Evolutionary conservation across 1,140 invertebrate species (phyloP), one percentile per base, ranked within the genome.

Genomic region (Nymphalis io): DNA sequence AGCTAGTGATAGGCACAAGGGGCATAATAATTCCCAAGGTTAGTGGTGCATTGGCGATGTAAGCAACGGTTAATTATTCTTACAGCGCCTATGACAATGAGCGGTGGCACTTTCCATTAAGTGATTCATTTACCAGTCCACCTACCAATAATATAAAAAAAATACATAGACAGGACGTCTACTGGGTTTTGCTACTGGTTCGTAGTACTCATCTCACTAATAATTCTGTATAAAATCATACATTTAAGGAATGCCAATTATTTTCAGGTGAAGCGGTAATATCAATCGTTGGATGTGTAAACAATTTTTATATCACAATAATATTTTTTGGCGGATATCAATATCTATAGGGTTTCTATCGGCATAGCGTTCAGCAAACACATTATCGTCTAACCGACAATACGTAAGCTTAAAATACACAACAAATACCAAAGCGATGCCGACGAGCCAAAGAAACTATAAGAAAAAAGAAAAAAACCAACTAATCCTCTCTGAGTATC

Each of bases 401-500:
- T 81, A 78, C 75, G 73, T 79, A 77, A 83, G 74, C 74, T 74
- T 68, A 72, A 68, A 71, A 72, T 60, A 63, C 63, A 79, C 75
- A 74, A 85, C 76, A 85, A 84, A 83, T 51, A 76, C 72, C 78
- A 85, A 89, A 87, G 79, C 62, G 76, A 81, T 72, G 84, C 87
- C 87, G 87, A 78, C 87, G 73, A 73, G 68, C 18, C 40, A 44
- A 65, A 48, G 70, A 76, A 55, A 55, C 51, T 23, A 23, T 55
- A 55, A 27, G 70, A 82, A 64, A 74, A 60, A 74, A 65, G 62
- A 82, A 78, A 84, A 83, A 82, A 87, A 83, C n/a, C 79, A 69
- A 79, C 81, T 86, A 89, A 88, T 85, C 84, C 83, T 68, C 74
- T 82, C 86, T 73, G 81, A 89, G 88, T 89, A 90, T 90, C 88